These are phyloP conservation scores for Romanogobio albipinnatus DNA, from an alignment of 2,113 vertebrate species.

Conservation along the genomic window DNA sequence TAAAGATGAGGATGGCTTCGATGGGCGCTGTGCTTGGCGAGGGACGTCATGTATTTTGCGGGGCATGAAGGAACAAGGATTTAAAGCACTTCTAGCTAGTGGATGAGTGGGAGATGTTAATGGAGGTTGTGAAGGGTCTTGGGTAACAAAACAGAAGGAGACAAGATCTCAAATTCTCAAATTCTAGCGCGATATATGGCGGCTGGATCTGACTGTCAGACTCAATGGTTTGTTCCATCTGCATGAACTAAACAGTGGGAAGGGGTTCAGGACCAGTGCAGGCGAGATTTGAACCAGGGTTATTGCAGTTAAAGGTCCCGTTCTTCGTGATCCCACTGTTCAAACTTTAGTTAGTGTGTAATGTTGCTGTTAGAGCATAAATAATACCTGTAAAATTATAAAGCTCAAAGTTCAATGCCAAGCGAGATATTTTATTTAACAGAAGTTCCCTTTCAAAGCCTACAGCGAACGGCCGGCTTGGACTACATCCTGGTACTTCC, in stretches of 20 bases:
- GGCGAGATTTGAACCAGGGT: background rate
- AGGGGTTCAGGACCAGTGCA: too few relatives aligned
- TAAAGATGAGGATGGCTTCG: constrained; percentile 36
- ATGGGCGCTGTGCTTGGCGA: background rate
- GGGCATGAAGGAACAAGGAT: constrained; percentile 53
- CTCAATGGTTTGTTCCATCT: background rate
- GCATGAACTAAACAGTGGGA: background rate
- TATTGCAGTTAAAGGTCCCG: background rate
- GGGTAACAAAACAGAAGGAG: constrained; percentile 52
- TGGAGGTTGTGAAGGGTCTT: constrained; percentile 58
- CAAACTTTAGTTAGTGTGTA: too few relatives aligned
- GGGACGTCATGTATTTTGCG: constrained; percentile 40
- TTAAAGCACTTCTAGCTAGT: constrained; percentile 51
- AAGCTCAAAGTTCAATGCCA: too few relatives aligned
- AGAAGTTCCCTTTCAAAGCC: too few relatives aligned
- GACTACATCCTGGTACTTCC: too few relatives aligned
- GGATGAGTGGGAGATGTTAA: constrained; percentile 54
- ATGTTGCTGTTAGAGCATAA: too few relatives aligned
- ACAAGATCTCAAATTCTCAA: constrained; percentile 28
- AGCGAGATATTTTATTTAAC: too few relatives aligned
- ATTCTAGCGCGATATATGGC: background rate
- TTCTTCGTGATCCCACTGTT: too few relatives aligned
- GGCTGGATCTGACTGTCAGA: background rate
- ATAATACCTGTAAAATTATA: too few relatives aligned
- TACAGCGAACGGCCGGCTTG: too few relatives aligned